Base-by-base conservation (phyloP, 1,140 invertebrate genomes). In the Brachionus calyciflorus region DNA sequence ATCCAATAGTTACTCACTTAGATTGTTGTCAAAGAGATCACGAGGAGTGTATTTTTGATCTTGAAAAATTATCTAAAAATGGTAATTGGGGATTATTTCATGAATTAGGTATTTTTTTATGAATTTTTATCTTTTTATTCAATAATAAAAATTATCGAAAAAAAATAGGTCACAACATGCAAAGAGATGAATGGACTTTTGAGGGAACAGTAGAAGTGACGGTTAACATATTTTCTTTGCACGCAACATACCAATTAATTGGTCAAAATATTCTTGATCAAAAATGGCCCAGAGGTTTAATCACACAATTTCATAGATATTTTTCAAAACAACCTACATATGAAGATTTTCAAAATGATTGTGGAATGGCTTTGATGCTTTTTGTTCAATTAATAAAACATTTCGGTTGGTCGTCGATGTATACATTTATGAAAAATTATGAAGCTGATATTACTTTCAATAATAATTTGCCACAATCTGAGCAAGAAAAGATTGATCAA, bases 21-120 rank as follows among this genome's bases (percentile, higher is more conserved):
- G 79, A 80, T 48, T 77, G 80, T 14, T 63, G 79, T 37, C 57
- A 79, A 40, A 78, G 68, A 40, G 69, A 60, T 24, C 57, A 57
- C 19, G 57, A 63, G 40, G 41, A 77, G n/a, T 78, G 77, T 41
- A 41, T 80, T 37, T 53, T 78, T n/a, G 48, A 77, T 37, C 17
- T 33, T 14, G 40, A 77, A 17, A 63, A 69, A 28, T 49, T 79
- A 14, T 30, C 37, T 17, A 48, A 55, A 33, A 33, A 79, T 26
- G 80, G 79, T 9, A 69, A 44, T 26, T 81, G 79, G 80, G 80
- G 79, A 1, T 10, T 80, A 19, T 81, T 80, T 60, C 79, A 80
- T 40, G 80, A 81, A 77, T 24, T 80, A 1, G 80, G 55, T 60
- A 37, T 9, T 9, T 9, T 37, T n/a, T n/a, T n/a, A n/a, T n/a